Percentiles rank a stretch among this genome's conserved stretches.
phyloP scores from a whole-genome alignment of 2,113 vertebrate genomes.

The Zosterops hypoxanthus region DNA sequence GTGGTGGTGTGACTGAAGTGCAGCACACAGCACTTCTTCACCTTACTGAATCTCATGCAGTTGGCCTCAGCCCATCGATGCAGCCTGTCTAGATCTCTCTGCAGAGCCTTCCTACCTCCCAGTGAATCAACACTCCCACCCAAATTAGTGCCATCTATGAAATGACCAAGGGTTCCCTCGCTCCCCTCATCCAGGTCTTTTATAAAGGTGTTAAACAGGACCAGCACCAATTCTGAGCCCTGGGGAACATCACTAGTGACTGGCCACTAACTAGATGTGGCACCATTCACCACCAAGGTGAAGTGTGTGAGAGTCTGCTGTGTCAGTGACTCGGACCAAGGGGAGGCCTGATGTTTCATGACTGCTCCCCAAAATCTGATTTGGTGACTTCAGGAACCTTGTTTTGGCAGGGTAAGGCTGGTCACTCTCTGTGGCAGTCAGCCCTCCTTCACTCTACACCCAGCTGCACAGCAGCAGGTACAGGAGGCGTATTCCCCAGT shows the following conservation, averaged over 20 bases:
- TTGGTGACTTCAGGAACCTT: not conserved
- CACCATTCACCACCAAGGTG: not conserved
- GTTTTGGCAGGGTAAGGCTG: not conserved
- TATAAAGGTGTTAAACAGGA: not conserved
- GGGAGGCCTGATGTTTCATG: not conserved
- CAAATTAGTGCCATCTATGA: not conserved
- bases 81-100: not conserved
- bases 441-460: not conserved
- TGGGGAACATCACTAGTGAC: not conserved
- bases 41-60: not conserved
- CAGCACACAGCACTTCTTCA: not conserved
- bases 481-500: rapidly evolving
- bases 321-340: rapidly evolving
- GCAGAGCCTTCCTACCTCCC: not conserved
- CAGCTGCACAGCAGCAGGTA: not conserved
- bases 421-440: not conserved
- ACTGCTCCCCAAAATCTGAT: not conserved
- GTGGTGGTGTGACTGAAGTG: not conserved
- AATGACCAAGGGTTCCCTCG: not conserved
- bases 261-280: too few relatives aligned
- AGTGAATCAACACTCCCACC: not conserved
- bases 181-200: not conserved
- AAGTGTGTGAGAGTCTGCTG: not conserved
- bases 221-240: not conserved
- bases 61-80: rapidly evolving